Evolutionary conservation across 2,888 invertebrate genomes (phyloP).

Genomic region (Eilema depressum): DNA sequence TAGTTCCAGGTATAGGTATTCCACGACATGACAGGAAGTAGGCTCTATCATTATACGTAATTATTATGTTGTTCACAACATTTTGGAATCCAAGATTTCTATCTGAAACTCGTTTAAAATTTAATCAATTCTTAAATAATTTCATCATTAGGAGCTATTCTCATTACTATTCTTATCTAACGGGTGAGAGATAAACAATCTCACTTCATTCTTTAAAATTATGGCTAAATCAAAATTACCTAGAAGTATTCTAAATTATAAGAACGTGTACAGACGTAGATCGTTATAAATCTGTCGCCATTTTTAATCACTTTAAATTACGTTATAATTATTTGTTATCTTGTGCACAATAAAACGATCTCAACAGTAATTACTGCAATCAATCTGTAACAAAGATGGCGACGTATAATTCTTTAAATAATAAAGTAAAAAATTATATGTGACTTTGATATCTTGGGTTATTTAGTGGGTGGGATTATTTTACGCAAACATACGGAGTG

Average conservation of each 20-base stretch:
- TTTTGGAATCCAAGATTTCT: constrained; percentile 9
- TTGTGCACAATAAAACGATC: constrained; percentile 49
- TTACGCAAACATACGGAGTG: neutral
- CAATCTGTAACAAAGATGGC: constrained; percentile 46
- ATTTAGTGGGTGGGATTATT: neutral
- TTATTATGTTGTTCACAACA: constrained; percentile 23
- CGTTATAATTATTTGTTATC: constrained; percentile 48
- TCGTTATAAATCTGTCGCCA: constrained; percentile 45
- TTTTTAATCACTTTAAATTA: constrained; percentile 46
- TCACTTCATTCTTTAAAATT: neutral
- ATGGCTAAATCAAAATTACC: neutral
- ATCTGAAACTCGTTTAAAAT: constrained; percentile 1
- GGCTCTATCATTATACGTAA: neutral
- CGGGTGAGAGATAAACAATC: neutral
- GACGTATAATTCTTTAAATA: constrained; percentile 33
- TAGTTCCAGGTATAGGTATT: neutral
- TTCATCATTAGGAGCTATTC: neutral
- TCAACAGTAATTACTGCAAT: constrained; percentile 50
- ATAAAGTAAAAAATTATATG: constrained; percentile 34
- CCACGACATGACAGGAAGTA: neutral
- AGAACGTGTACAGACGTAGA: constrained; percentile 1
- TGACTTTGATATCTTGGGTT: constrained; percentile 15
- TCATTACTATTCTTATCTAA: neutral
- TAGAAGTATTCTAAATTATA: constrained; percentile 1
- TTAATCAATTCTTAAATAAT: constrained; percentile 19